Conservation (phyloP, 2,113 vertebrate genomes). For the Elephantulus edwardii region DNA sequence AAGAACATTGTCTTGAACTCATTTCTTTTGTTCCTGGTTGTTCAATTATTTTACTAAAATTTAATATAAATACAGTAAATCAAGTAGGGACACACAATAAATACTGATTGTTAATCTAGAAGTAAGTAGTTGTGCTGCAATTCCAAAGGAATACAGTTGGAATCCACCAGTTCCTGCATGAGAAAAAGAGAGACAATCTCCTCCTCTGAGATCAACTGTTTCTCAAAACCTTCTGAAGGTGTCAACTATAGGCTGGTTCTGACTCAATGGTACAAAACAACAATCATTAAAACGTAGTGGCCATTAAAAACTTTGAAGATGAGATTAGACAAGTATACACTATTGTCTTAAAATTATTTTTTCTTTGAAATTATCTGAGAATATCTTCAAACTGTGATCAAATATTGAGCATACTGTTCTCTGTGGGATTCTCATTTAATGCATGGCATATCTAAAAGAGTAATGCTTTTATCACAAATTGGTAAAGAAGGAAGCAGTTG, state of each 20-base stretch:
- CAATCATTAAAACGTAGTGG: not conserved
- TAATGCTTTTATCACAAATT: constrained; percentile 49
- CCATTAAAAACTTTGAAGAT: constrained; percentile 4
- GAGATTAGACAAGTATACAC: constrained; percentile 34
- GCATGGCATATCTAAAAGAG: constrained; percentile 39
- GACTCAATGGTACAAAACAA: not conserved
- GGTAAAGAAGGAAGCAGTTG: not conserved
- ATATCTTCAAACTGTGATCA: constrained; percentile 70
- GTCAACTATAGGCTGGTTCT: too few relatives aligned
- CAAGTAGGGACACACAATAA: not conserved
- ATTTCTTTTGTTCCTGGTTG: not conserved
- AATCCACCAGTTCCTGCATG: too few relatives aligned
- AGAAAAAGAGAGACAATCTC: too few relatives aligned
- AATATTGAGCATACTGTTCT: constrained; percentile 61
- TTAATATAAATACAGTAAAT: constrained; percentile 1
- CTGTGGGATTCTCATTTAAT: constrained; percentile 61
- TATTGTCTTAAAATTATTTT: constrained; percentile 52
- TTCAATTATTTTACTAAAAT: not conserved
- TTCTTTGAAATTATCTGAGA: constrained; percentile 50
- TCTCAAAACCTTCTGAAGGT: too few relatives aligned
- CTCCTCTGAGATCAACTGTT: too few relatives aligned
- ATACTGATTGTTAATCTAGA: not conserved
- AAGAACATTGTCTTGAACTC: not conserved
- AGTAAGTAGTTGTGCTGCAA: too few relatives aligned
- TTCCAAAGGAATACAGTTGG: too few relatives aligned